These are phyloP conservation scores for Hesperia comma DNA, from an alignment of 2,888 invertebrate genomes.

Conservation along the genomic window DNA sequence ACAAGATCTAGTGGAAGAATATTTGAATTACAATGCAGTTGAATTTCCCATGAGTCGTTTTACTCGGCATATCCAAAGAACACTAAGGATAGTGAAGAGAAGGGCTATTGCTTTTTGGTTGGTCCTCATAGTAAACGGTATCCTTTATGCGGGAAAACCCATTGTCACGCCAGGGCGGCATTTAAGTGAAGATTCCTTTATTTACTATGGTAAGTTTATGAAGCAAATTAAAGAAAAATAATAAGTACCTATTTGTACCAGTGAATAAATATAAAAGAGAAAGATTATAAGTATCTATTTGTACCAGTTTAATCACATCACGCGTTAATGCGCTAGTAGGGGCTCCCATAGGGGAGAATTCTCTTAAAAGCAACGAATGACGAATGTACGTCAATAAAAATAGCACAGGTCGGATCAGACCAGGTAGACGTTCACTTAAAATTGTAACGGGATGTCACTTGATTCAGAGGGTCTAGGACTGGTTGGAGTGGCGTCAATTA, in stretches of 20 bases:
- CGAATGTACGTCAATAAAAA: no score
- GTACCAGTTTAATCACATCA: no score
- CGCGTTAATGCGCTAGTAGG: no score
- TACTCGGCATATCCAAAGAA: constrained; percentile 49
- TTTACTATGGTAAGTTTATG: constrained; percentile 53
- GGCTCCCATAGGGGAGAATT: no score
- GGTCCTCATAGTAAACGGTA: constrained; percentile 54
- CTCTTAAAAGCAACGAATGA: no score
- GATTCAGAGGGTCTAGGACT: no score
- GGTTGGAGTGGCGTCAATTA: no score
- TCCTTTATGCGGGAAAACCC: constrained; percentile 51
- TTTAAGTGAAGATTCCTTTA: constrained; percentile 51
- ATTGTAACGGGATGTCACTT: no score
- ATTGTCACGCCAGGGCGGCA: constrained; percentile 57
- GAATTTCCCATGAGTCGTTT: constrained; percentile 52
- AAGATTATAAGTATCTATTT: no score
- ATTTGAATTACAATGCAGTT: constrained; percentile 50
- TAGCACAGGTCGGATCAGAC: no score
- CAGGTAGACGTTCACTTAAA: no score
- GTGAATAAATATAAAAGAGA: no score
- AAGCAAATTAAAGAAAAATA: constrained; percentile 53
- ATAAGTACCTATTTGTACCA: constrained; percentile 51
- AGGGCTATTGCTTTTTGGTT: constrained; percentile 59
- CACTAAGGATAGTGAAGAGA: constrained; percentile 55
- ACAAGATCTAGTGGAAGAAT: constrained; percentile 49